These are phyloP conservation scores for Harpalus rubripes DNA, from an alignment of 2,888 invertebrate species.

Conservation along the genomic window DNA sequence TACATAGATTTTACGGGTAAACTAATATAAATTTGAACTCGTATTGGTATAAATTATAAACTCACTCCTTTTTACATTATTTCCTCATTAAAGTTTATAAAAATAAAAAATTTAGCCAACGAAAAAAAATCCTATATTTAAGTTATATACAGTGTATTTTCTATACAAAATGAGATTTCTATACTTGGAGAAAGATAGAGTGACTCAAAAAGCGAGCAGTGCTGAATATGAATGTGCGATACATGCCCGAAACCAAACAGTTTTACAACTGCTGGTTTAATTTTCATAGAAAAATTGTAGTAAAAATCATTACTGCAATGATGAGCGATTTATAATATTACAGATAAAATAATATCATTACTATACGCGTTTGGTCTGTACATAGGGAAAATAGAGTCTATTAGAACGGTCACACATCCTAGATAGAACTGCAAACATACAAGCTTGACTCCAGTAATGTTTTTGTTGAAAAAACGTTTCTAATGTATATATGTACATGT, in stretches of 20 bases:
- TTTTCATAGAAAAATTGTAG: slow-evolving; percentile 65
- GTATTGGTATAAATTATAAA: no score
- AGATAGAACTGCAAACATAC: background rate
- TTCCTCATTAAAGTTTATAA: no score
- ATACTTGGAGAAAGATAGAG: background rate
- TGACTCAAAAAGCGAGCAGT: background rate
- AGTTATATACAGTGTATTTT: no score
- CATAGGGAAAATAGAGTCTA: background rate
- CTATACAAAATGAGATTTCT: background rate
- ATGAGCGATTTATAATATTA: slow-evolving; percentile 50
- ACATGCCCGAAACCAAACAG: background rate
- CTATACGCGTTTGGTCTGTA: slow-evolving; percentile 10
- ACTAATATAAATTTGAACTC: no score
- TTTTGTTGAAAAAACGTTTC: no score
- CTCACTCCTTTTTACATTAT: no score
- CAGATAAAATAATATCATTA: slow-evolving; percentile 41
- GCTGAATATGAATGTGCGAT: background rate
- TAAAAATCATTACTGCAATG: slow-evolving; percentile 61
- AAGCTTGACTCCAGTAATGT: no score
- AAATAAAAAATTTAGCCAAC: no score
- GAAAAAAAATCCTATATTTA: no score
- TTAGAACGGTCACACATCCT: background rate
- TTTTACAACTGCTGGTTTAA: slow-evolving; percentile 6
- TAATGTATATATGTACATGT: no score
- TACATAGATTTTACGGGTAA: no score